phyloP scores from a whole-genome alignment of 2,888 invertebrate genomes.

The Drosophila setosimentum region DNA sequence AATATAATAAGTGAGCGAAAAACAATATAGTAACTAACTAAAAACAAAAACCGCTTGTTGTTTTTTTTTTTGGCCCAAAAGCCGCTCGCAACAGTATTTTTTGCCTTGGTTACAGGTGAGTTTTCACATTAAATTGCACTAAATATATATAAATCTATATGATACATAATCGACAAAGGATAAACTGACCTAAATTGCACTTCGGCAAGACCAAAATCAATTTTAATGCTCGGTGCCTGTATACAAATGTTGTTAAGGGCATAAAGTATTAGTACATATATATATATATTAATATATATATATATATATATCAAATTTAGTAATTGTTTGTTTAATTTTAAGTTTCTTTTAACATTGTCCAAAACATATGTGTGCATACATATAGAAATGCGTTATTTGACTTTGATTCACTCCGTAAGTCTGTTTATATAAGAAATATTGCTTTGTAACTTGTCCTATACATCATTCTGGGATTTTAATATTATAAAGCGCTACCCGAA shows the following conservation, averaged over 20 bases:
- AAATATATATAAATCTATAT: not conserved
- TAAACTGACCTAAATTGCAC: constrained; percentile 53
- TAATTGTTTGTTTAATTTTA: no score
- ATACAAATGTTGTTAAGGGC: not conserved
- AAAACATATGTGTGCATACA: no score
- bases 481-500: no score
- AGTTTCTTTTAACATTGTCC: no score
- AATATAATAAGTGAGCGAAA: constrained; percentile 31
- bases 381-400: no score
- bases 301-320: no score
- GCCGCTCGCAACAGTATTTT: constrained; percentile 24
- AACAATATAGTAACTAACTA: constrained; percentile 5
- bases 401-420: no score
- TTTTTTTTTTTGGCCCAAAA: not conserved
- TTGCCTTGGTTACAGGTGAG: constrained; percentile 58
- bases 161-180: constrained; percentile 1
- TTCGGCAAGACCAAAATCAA: constrained; percentile 33
- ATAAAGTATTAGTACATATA: not conserved
- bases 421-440: no score
- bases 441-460: no score
- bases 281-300: not conserved
- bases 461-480: no score
- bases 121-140: constrained; percentile 7
- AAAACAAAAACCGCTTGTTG: constrained; percentile 9
- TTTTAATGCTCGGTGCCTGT: constrained; percentile 14